phyloP scores from a whole-genome alignment of 2,113 vertebrate species.

The Pseudopipra pipra region DNA sequence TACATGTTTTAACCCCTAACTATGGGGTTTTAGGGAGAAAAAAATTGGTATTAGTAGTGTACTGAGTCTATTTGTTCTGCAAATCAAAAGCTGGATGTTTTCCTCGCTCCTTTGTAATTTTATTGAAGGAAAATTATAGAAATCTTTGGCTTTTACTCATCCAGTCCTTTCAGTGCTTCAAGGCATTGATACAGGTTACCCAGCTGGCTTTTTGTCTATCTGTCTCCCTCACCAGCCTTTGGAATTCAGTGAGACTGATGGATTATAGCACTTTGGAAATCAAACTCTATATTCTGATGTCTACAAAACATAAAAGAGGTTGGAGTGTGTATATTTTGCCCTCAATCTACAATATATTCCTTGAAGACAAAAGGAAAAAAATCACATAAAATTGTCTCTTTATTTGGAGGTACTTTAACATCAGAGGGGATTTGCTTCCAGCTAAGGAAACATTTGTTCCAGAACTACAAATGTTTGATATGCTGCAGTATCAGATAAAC shows the following conservation, averaged over 20 bases:
- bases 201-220: neutral
- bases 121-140: neutral
- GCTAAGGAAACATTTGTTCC: slow-evolving; percentile 20
- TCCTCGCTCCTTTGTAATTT: neutral
- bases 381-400: neutral
- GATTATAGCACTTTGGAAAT: neutral
- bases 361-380: neutral
- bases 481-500: neutral
- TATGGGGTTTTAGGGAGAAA: neutral
- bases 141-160: neutral
- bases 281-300: neutral
- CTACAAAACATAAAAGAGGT: neutral
- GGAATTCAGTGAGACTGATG: neutral
- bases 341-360: neutral
- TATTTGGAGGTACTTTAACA: neutral
- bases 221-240: neutral
- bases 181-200: neutral
- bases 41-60: neutral
- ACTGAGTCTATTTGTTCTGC: neutral
- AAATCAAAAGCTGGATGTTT: neutral
- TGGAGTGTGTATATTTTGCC: neutral
- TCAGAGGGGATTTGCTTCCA: slow-evolving; percentile 4
- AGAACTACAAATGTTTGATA: slow-evolving; percentile 4
- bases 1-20: neutral
- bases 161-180: neutral